Conservation (phyloP, 2,888 invertebrate species). For the Drosophila koepferae region DNA sequence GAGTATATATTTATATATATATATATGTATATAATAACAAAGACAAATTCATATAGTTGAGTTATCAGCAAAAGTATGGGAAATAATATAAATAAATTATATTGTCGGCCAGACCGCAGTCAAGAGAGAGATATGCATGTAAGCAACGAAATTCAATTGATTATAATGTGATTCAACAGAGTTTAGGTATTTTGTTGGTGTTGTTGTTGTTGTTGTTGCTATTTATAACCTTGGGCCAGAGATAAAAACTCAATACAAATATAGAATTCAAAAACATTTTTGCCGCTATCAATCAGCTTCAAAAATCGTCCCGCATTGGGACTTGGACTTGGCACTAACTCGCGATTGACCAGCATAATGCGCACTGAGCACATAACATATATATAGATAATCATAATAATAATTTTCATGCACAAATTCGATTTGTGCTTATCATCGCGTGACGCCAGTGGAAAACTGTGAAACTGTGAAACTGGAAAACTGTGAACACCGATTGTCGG, state of each 20-base stretch:
- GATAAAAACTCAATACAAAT: background rate
- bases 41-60: slow-evolving; percentile 7
- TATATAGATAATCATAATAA: slow-evolving; percentile 52
- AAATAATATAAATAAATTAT: slow-evolving; percentile 9
- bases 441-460: slow-evolving; percentile 42
- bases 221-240: background rate
- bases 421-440: slow-evolving; percentile 77
- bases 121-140: background rate
- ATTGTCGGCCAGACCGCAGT: background rate
- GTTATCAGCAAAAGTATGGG: slow-evolving; percentile 39
- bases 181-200: background rate
- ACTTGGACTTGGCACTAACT: slow-evolving; percentile 16
- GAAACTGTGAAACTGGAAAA: slow-evolving; percentile 7
- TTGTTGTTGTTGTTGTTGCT: too few relatives aligned
- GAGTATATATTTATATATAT: background rate
- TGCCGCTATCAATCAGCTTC: slow-evolving; percentile 30
- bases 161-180: background rate
- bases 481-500: slow-evolving; percentile 22
- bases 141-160: background rate
- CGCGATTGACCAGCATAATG: slow-evolving; percentile 60
- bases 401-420: slow-evolving; percentile 70
- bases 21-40: background rate
- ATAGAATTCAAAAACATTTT: background rate
- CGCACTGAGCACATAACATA: background rate
- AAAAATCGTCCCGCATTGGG: slow-evolving; percentile 43